Base-by-base conservation (phyloP, 2,113 vertebrate species). In the Dolichotis patagonum region DNA sequence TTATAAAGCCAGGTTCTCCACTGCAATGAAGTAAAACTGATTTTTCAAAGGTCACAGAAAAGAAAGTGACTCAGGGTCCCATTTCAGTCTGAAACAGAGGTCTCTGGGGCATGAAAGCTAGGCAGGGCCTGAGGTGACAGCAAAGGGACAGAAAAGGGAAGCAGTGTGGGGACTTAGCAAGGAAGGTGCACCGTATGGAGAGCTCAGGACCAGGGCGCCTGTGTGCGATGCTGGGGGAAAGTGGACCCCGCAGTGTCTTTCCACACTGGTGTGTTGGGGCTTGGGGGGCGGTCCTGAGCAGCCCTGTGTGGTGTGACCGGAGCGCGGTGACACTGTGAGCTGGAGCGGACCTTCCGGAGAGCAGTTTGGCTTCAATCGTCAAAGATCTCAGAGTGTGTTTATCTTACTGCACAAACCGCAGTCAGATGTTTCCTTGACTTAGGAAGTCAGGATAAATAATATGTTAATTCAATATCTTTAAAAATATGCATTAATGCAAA, bases 271-370 rank as follows among this genome's bases (percentile, higher is more conserved):
- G 54, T 19, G 54, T 19, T 20, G 17, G 54, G 16, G 16, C 16
- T 19, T 5, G 20, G 54, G 16, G 11, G 17, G 17, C 1, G 3
- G 38, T 22, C 54, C 0, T 30, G 0, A 60, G 19, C 28, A 38
- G 35, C 9, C 19, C 28, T 26, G 17, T 30, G 49, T 11, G 13
- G 54, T 26, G 7, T 5, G 46, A 17, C 13, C 49, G 11, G 49
- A 52, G 49, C 11, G 49, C 11, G 49, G 49, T 8, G 10, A 52
- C 11, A 9, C 49, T 11, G 49, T 52, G 49, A 52, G 49, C 49
- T 5, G 32, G 4, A 1, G 3, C 0, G 12, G 69, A 62, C 60
- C n/a, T 85, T 71, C 20, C 1, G n/a, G 62, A 58, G 24, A 88
- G 49, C 30, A 85, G 4, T 24, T 65, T 49, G 71, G 54, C 63